Base-by-base conservation (phyloP, 2,113 vertebrate genomes). In the Notiomystis cincta region DNA sequence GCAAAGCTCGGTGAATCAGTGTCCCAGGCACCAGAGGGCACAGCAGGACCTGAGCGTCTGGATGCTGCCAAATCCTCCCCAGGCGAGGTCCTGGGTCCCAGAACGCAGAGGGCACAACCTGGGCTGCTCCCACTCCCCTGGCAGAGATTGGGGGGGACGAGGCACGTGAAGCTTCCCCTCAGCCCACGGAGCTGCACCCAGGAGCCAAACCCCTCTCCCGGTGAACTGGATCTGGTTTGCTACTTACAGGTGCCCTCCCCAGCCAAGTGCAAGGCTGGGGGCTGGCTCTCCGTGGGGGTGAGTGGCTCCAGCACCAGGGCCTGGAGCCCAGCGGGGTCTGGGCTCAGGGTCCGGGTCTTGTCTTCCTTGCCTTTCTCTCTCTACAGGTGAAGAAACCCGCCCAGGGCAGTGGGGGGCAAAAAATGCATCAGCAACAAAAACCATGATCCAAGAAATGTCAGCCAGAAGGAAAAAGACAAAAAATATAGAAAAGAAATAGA, bases 201-300 rank as follows among this genome's bases (percentile, higher is more conserved):
- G 2, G 10, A 82, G 77, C 89, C 60, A 53, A 89, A 79, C n/a
- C 90, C 86, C 75, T 78, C 83, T 81, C 77, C 86, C n/a, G 7
- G 54, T 18, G 65, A 57, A 45, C 77, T 23, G 51, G 30, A 38
- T 27, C 3, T 11, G 70, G n/a, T 45, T 71, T 90, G 82, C 95
- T 99, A 99, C 99, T 99, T 98, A 99, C 99, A 97, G 95, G 97
- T 98, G 96, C 98, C 98, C 98, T 99, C 97, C 95, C 97, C 98
- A 96, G 98, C 97, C 96, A 86, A 98, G 95, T 96, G 98, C 73
- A 98, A 95, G 98, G 98, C 98, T 87, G 98, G 98, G 97, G 96
- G 98, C 69, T 98, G 98, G 97, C 98, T 98, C 96, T 98, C 98
- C 98, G 78, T 97, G 96, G 97, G 98, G 98, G 83, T 93, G 97